Conservation (phyloP, 2,888 invertebrate species). For the Habroteleia sp. region DNA sequence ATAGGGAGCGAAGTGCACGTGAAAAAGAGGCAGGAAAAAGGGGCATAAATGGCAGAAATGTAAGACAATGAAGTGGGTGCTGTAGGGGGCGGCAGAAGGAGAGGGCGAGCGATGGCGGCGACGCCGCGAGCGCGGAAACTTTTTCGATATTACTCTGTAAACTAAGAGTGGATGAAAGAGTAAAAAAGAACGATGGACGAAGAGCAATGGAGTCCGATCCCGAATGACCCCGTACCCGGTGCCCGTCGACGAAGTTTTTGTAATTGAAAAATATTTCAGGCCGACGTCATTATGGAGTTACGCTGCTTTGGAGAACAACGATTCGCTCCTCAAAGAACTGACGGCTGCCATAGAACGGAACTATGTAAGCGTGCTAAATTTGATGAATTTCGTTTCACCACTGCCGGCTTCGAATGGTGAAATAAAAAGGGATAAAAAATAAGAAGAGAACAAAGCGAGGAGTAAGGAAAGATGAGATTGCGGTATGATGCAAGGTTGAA, state of each 20-base stretch:
- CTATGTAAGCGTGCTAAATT: slow-evolving; percentile 70
- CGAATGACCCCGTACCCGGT: slow-evolving; percentile 51
- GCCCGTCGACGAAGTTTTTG: slow-evolving; percentile 64
- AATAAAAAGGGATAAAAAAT: slow-evolving; percentile 39
- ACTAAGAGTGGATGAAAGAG: slow-evolving; percentile 62
- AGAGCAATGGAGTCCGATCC: slow-evolving; percentile 45
- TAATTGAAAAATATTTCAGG: slow-evolving; percentile 77
- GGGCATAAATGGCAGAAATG: slow-evolving; percentile 65
- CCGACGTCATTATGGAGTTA: slow-evolving; percentile 69
- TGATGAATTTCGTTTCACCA: slow-evolving; percentile 68
- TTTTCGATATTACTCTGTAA: slow-evolving; percentile 70
- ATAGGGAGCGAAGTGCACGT: slow-evolving; percentile 7
- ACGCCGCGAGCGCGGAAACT: slow-evolving; percentile 58
- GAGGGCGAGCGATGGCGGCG: slow-evolving; percentile 16
- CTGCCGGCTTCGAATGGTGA: slow-evolving; percentile 1
- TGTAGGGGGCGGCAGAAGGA: no score
- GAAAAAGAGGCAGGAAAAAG: slow-evolving; percentile 51
- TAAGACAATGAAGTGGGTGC: slow-evolving; percentile 72
- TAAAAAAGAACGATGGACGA: no score
- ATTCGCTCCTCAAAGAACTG: slow-evolving; percentile 66
- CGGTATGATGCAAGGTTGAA: slow-evolving; percentile 34
- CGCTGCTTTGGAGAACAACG: slow-evolving; percentile 59
- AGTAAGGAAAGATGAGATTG: slow-evolving; percentile 41
- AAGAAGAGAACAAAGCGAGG: slow-evolving; percentile 36
- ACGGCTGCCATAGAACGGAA: slow-evolving; percentile 62